These are phyloP conservation scores for Mus spretus DNA, from an alignment of 2,797 vertebrate genomes.

Conservation along the genomic window DNA sequence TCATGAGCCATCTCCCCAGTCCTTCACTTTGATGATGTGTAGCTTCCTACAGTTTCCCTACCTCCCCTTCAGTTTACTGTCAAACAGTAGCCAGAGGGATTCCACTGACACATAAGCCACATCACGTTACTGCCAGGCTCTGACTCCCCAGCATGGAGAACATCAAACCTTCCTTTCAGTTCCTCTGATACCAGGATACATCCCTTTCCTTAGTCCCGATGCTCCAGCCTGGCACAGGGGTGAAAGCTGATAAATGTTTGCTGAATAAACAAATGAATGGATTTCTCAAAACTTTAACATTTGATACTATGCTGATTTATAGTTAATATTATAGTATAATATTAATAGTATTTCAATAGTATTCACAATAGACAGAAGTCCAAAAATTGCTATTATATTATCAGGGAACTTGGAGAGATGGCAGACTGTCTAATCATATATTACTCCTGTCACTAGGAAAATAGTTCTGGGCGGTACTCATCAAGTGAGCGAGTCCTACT, in stretches of 20 bases:
- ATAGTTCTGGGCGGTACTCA: neutral
- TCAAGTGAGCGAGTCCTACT: neutral
- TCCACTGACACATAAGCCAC: neutral
- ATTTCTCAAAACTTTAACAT: slow-evolving; percentile 44
- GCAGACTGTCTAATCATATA: neutral
- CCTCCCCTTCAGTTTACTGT: slow-evolving; percentile 2
- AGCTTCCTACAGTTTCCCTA: neutral
- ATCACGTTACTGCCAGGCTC: neutral
- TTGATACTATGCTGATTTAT: neutral
- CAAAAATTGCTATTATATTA: slow-evolving; percentile 1
- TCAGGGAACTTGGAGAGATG: neutral
- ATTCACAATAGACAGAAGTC: slow-evolving; percentile 36
- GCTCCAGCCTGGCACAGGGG: neutral
- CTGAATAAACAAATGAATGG: slow-evolving; percentile 16
- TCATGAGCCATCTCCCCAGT: neutral
- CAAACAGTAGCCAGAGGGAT: slow-evolving; percentile 6
- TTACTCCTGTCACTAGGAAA: neutral
- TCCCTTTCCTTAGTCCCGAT: neutral
- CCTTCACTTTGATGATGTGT: neutral
- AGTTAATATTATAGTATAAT: no score
- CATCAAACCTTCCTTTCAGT: slow-evolving; percentile 24
- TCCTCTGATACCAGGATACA: neutral
- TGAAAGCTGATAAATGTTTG: neutral
- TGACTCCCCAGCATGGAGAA: slow-evolving; percentile 15
- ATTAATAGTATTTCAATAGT: neutral